Evolutionary conservation across 2,797 vertebrate genomes (phyloP).

Genomic region (Gadopsis bispinosus): DNA sequence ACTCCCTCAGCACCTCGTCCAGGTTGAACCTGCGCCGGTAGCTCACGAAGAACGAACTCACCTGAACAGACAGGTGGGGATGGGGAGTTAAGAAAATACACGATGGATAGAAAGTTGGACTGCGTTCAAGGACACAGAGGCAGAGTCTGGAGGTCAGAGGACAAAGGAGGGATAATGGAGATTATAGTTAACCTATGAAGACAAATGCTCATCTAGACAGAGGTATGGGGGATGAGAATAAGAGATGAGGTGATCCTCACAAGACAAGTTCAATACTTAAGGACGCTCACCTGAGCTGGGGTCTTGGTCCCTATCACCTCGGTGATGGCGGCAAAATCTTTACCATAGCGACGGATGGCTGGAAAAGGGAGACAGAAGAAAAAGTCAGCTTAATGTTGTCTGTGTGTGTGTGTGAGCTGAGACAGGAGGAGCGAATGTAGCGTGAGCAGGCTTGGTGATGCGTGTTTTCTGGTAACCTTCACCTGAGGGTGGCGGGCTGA

Average conservation of each 20-base stretch:
- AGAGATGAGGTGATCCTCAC: neutral
- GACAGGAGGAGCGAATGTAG: neutral
- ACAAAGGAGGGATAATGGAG: slow-evolving; percentile 31
- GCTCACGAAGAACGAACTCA: slow-evolving; percentile 93
- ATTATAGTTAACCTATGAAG: slow-evolving; percentile 30
- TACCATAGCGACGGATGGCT: slow-evolving; percentile 93
- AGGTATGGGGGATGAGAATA: slow-evolving; percentile 16
- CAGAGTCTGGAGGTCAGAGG: slow-evolving; percentile 12
- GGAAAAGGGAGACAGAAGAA: neutral
- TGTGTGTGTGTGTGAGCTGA: neutral
- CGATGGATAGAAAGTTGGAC: neutral
- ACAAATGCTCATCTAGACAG: neutral
- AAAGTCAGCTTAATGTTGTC: neutral
- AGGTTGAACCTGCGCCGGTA: slow-evolving; percentile 93
- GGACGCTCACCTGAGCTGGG: slow-evolving; percentile 88
- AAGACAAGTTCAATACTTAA: neutral
- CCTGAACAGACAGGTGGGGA: slow-evolving; percentile 73
- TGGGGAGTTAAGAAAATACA: neutral
- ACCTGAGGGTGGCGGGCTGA: slow-evolving; percentile 28
- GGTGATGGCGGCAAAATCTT: slow-evolving; percentile 91
- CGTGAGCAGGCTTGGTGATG: slow-evolving; percentile 15
- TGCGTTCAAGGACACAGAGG: slow-evolving; percentile 27
- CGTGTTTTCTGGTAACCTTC: slow-evolving; percentile 40
- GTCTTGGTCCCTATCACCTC: slow-evolving; percentile 95
- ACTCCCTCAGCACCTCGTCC: slow-evolving; percentile 93